Base-by-base conservation (phyloP, 2,888 invertebrate genomes). In the Heterodera filipjevi region DNA sequence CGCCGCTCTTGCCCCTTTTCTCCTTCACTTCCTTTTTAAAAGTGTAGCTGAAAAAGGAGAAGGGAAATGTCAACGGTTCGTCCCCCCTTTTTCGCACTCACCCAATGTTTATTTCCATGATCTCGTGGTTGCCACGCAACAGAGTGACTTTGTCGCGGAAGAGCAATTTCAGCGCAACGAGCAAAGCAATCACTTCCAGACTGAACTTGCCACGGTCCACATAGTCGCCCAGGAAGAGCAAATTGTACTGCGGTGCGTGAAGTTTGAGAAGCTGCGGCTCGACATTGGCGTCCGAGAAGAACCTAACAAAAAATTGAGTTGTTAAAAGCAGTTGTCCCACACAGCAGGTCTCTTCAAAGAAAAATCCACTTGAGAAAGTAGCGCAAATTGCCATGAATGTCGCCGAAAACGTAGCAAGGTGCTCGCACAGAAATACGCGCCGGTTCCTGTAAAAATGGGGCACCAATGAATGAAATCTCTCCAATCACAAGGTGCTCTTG, bases 121-220 rank as follows among this genome's bases (percentile, higher is more conserved):
- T 46, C 32, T 77, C 77, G 66, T 77, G 77, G 32, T 77, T 77
- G 22, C 77, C 77, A 33, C 76, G 71, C 53, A 77, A 59, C 44
- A 77, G 77, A 27, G 44, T 77, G 76, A 77, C 30, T 5, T 53
- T 46, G 64, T 35, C 32, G 22, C 78, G 39, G 66, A 75, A 77
- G 32, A 70, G 49, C 8, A 76, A 27, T 39, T 77, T 66, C 39
- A 77, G n/a, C 27, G 59, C 22, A 44, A 77, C 32, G 3, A 77
- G 77, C 35, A 77, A 59, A 22, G 53, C 35, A n/a, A 77, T 39
- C 8, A 77, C 77, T 39, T 77, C 77, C 32, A 77, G 33, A 49
- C 59, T 64, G 59, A 27, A 27, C 10, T 27, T 27, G n/a, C 77
- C 77, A 27, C 77, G 71, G 44, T 77, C 77, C 33, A 77, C 76